Percentiles rank a stretch among this genome's conserved stretches.
Conservation (phyloP, 2,113 vertebrate genomes). For the Syngnathus floridae region DNA sequence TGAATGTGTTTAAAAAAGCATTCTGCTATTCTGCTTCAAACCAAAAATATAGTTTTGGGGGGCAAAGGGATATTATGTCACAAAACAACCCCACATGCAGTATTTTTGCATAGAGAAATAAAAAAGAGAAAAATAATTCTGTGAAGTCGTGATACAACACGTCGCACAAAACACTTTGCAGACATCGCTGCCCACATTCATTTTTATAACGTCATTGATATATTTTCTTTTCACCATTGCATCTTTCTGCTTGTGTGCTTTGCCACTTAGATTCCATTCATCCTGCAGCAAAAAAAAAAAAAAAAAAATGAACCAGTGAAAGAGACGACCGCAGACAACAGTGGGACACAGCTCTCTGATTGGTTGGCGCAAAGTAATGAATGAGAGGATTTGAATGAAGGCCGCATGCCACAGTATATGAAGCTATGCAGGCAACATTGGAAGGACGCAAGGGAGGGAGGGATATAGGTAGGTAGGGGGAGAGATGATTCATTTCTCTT, state of each 20-base stretch:
- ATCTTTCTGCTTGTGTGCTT: not conserved
- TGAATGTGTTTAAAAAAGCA: no score
- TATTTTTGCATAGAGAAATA: no score
- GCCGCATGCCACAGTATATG: not conserved
- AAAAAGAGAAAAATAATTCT: no score
- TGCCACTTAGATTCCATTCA: not conserved
- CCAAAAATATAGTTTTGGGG: no score
- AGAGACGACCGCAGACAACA: not conserved
- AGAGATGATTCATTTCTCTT: not conserved
- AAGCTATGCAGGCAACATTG: not conserved
- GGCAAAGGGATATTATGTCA: not conserved
- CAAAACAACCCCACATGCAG: not conserved
- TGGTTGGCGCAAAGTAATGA: not conserved
- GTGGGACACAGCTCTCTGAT: not conserved
- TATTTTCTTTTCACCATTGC: not conserved
- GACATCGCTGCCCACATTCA: not conserved
- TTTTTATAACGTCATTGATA: not conserved
- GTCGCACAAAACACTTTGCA: no score
- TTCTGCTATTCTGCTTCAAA: no score
- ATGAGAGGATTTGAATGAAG: slow-evolving; percentile 1
- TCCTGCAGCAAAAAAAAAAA: not conserved
- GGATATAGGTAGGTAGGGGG: no score
- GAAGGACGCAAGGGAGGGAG: not conserved
- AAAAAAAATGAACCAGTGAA: not conserved
- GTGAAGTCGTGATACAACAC: no score